Evolutionary conservation across 35 echinoderm and acorn worm species (phyloP), one percentile per base, ranked within the genome.

Genomic region (Apostichopus parvimensis): DNA sequence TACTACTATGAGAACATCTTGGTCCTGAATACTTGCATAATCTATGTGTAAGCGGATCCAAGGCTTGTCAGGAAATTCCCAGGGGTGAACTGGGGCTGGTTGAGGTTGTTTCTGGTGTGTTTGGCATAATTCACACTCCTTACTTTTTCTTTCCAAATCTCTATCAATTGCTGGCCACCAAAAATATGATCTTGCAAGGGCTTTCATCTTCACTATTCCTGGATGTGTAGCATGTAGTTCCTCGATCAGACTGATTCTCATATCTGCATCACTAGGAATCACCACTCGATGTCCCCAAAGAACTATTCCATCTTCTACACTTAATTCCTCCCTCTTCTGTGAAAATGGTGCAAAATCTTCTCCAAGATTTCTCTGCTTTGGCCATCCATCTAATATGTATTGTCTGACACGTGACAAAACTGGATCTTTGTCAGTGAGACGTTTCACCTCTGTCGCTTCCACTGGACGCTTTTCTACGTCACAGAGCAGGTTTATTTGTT

Each of bases 141-240:
- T 80, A 6, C 92, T 87, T 23, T 77, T 57, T 11, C 61, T 1
- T 78, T 95, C 94, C 24, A 95, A 4, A 22, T 86, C 54, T 71
- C 21, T 86, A 73, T 95, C 91, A 9, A 95, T 83, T 66, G 56
- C 85, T 54, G 94, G 90, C 94, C 94, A 92, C 86, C 87, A 93
- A 5, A 90, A 14, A 53, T 83, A 80, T 1, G 84, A 90, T 24
- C 90, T 52, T 3, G 90, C 83, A 13, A 95, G 91, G 9, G 52
- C 53, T 73, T 95, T 95, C 94, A 95, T 95, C 59, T 90, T 57
- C 1, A 89, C 56, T 65, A 89, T 80, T 79, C 83, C 92, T 26
- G 83, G 77, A 45, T 94, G 92, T 13, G 72, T 66, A 79, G 73
- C 57, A 94, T 94, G 92, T 12, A 94, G 23, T 15, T 81, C 83